phyloP scores from a whole-genome alignment of 53 echinoderm and acorn worm species.

The Actinopyga echinites region DNA sequence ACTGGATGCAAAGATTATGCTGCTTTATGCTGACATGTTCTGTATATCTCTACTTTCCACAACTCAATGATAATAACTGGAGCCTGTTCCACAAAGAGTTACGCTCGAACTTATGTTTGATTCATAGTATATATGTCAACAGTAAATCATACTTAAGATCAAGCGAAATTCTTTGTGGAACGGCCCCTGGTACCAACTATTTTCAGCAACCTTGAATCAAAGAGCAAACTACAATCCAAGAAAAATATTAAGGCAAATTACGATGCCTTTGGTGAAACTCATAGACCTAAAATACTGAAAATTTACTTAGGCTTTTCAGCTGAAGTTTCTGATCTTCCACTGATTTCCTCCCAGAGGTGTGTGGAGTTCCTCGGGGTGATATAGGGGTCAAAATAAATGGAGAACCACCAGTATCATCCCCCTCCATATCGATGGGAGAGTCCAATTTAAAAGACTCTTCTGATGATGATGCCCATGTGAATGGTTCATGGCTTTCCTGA shows the following conservation, averaged over 20 bases:
- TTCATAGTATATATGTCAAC: too few relatives aligned
- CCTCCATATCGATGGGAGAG: slow-evolving; percentile 21
- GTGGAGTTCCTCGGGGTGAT: neutral
- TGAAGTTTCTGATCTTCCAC: slow-evolving; percentile 24
- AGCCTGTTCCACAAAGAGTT: too few relatives aligned
- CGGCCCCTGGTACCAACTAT: too few relatives aligned
- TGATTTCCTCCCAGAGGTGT: neutral
- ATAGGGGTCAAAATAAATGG: neutral
- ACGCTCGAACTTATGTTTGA: too few relatives aligned
- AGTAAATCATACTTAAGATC: too few relatives aligned
- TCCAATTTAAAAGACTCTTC: slow-evolving; percentile 52
- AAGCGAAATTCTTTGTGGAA: too few relatives aligned
- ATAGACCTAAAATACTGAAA: too few relatives aligned
- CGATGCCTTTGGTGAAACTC: too few relatives aligned
- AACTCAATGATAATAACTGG: too few relatives aligned
- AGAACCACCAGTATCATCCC: neutral
- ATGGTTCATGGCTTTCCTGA: slow-evolving; percentile 80
- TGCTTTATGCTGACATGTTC: neutral
- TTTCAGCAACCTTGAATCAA: too few relatives aligned
- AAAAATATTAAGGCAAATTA: too few relatives aligned
- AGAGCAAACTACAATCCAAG: too few relatives aligned
- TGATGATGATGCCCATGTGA: slow-evolving; percentile 80
- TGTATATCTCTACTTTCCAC: neutral
- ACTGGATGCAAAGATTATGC: neutral
- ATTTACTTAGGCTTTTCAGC: slow-evolving; percentile 47